Evolutionary conservation across 2,113 vertebrate species (phyloP).

Genomic region (Plestiodon gilberti): DNA sequence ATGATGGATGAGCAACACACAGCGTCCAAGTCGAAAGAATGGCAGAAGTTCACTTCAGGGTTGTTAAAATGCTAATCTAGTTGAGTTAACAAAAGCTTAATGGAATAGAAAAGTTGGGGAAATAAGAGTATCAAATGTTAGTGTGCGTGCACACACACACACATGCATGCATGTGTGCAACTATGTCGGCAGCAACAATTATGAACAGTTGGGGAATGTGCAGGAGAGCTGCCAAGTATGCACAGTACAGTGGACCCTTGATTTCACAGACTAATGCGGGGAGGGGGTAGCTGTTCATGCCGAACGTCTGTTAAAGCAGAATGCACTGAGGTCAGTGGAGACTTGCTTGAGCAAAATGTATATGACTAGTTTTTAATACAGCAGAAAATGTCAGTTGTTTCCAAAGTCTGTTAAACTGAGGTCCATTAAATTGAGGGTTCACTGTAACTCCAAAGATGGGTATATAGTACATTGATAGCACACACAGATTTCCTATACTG

Average conservation of each 20-base stretch:
- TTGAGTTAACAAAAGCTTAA: constrained; percentile 78
- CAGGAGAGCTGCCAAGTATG: neutral
- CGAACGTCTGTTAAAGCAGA: too few species aligned
- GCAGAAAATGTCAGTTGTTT: too few species aligned
- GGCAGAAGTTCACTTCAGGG: constrained; percentile 83
- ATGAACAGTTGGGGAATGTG: neutral
- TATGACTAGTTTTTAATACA: too few species aligned
- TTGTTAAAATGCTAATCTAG: constrained; percentile 88
- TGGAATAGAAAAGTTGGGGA: constrained; percentile 69
- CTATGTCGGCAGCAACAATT: too few species aligned
- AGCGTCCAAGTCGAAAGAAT: constrained; percentile 77
- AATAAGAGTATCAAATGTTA: constrained; percentile 60
- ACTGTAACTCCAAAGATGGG: too few species aligned
- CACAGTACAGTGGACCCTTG: neutral
- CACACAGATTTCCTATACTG: too few species aligned
- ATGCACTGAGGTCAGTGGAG: too few species aligned
- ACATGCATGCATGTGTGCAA: neutral
- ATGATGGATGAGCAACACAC: constrained; percentile 84
- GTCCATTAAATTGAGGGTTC: too few species aligned
- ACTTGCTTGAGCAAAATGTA: too few species aligned
- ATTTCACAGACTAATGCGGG: too few species aligned
- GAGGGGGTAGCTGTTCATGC: too few species aligned
- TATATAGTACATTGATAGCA: neutral
- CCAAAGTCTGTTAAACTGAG: too few species aligned
- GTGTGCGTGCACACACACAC: constrained; percentile 34